A percentile compares a stretch with the other conserved stretches of the same genome.
phyloP scores from a whole-genome alignment of 1,140 invertebrate genomes.

The Solen grandis region DNA sequence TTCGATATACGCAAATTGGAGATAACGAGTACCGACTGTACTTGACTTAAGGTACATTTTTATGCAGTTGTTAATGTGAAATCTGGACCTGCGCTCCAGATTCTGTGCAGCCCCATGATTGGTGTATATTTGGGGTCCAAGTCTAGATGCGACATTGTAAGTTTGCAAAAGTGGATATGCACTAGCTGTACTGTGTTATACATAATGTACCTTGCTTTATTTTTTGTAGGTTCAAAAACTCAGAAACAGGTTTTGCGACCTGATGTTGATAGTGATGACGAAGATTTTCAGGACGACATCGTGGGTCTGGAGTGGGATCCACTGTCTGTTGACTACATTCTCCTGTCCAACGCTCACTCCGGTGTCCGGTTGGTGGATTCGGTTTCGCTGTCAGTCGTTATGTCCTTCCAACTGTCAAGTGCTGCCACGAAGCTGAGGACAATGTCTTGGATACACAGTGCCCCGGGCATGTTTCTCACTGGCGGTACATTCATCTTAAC shows the following conservation, averaged over 20 bases:
- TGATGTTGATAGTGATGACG: conserved; percentile 61
- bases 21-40: too few species aligned
- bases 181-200: too few species aligned
- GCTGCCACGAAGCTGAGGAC: conserved; percentile 77
- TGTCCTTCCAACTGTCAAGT: conserved; percentile 78
- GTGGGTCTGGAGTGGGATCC: conserved; percentile 81
- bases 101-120: too few species aligned
- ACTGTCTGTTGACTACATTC: conserved; percentile 80
- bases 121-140: too few species aligned
- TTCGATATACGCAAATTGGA: too few species aligned
- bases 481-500: conserved; percentile 72
- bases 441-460: conserved; percentile 80
- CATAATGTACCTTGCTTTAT: too few species aligned
- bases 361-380: conserved; percentile 80
- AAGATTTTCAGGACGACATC: conserved; percentile 69
- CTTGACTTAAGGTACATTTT: too few species aligned
- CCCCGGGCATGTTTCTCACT: conserved; percentile 82
- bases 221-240: conserved; percentile 68
- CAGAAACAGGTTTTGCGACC: conserved; percentile 63
- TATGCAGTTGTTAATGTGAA: too few species aligned
- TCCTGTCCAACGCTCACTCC: conserved; percentile 74
- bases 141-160: too few species aligned
- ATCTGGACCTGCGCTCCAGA: too few species aligned
- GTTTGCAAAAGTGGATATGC: too few species aligned
- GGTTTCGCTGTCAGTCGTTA: conserved; percentile 72